Conservation (phyloP, 2,888 invertebrate species). For the Microchrysa polita region DNA sequence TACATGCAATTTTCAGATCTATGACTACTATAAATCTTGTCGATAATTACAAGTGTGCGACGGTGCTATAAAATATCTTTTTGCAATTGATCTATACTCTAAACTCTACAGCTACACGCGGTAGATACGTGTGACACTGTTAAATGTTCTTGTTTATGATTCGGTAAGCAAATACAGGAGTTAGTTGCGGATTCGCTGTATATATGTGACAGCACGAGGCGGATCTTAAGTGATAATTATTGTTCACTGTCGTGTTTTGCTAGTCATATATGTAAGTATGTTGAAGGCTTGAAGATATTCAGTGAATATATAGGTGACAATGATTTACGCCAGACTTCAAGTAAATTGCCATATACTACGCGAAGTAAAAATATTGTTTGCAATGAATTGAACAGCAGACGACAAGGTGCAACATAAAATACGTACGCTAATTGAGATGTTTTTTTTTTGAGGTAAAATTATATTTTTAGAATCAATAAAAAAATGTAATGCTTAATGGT, state of each 20-base stretch:
- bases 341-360: too few relatives aligned
- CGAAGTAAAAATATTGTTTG: too few relatives aligned
- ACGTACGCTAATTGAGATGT: conserved; percentile 1
- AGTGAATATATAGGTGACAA: background rate
- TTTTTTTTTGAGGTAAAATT: background rate
- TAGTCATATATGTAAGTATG: background rate
- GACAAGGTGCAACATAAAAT: background rate
- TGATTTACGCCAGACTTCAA: too few relatives aligned
- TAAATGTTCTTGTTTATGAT: background rate
- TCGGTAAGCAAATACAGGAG: background rate
- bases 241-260: background rate
- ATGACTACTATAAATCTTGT: conserved; percentile 16
- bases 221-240: conserved; percentile 4
- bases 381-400: too few relatives aligned
- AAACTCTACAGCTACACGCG: too few relatives aligned
- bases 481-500: background rate
- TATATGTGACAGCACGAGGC: background rate
- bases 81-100: conserved; percentile 23
- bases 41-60: conserved; percentile 26
- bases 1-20: conserved; percentile 10
- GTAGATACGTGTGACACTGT: too few relatives aligned
- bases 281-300: background rate
- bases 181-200: background rate
- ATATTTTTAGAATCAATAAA: background rate
- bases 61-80: conserved; percentile 13